Evolutionary conservation across 2,797 vertebrate genomes (phyloP).

Genomic region (Coccyzus lansbergi): DNA sequence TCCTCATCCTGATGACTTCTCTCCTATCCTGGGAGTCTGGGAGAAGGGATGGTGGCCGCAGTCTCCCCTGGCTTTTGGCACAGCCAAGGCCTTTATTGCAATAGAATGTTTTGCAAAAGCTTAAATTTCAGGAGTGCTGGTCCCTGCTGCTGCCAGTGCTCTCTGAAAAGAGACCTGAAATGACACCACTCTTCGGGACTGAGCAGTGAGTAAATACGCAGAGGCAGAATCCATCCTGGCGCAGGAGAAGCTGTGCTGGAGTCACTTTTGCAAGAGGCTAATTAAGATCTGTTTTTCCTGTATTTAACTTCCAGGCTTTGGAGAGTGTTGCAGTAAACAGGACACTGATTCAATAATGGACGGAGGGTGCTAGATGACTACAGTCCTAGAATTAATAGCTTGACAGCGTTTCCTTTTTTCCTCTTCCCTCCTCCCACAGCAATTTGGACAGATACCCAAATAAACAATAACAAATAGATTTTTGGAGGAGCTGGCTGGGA

Average conservation of each 20-base stretch:
- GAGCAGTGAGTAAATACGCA: not conserved
- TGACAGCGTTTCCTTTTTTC: constrained; percentile 51
- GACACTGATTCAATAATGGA: not conserved
- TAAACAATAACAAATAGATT: constrained; percentile 65
- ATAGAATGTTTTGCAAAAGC: not conserved
- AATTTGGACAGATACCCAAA: constrained; percentile 67
- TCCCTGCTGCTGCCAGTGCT: not conserved
- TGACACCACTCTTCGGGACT: not conserved
- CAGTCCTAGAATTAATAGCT: constrained; percentile 46
- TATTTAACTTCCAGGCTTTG: constrained; percentile 26
- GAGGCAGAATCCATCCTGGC: not conserved
- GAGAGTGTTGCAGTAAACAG: constrained; percentile 39
- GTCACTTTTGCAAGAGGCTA: not conserved
- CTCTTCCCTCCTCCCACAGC: constrained; percentile 54
- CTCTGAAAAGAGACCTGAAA: not conserved
- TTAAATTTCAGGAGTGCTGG: not conserved
- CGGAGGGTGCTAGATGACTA: constrained; percentile 16
- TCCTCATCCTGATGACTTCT: not conserved
- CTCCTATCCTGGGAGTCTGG: not conserved
- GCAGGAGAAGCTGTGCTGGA: not conserved
- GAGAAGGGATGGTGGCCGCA: not conserved
- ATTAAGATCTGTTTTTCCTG: constrained; percentile 19
- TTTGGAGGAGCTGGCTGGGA: constrained; percentile 56
- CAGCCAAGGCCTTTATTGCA: constrained; percentile 25
- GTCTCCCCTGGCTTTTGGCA: not conserved